Conservation (phyloP, 2,113 vertebrate genomes). For the Heterotis niloticus region DNA sequence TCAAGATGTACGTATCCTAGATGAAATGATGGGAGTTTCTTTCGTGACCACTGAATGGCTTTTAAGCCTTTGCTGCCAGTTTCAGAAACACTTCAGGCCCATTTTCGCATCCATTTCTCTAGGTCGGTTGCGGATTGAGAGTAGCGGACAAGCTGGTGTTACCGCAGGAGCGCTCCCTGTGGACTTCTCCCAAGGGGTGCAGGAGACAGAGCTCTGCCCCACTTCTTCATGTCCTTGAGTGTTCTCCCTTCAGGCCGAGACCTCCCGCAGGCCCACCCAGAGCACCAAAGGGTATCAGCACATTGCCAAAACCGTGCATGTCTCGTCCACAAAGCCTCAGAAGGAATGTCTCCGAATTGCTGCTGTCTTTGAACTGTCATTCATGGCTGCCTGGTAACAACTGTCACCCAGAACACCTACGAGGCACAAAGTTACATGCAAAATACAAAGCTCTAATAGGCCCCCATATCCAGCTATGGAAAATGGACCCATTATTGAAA, state of each 20-base stretch:
- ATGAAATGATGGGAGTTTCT: too few relatives aligned
- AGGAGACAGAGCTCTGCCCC: slow-evolving; percentile 59
- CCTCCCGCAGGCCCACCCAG: slow-evolving; percentile 30
- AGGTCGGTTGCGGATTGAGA: neutral
- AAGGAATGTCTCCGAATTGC: neutral
- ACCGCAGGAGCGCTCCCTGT: neutral
- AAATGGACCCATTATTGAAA: too few relatives aligned
- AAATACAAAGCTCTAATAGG: too few relatives aligned
- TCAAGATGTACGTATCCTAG: too few relatives aligned
- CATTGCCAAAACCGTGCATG: neutral
- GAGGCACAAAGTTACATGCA: too few relatives aligned
- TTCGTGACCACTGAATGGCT: too few relatives aligned
- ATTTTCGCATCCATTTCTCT: neutral
- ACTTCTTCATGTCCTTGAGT: slow-evolving; percentile 72
- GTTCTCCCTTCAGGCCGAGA: slow-evolving; percentile 65
- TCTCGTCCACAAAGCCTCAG: neutral
- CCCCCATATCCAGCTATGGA: too few relatives aligned
- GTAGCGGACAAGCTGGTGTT: neutral
- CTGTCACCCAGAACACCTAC: too few relatives aligned
- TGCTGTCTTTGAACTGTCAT: too few relatives aligned
- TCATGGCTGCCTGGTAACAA: too few relatives aligned
- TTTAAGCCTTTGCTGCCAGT: slow-evolving; percentile 2
- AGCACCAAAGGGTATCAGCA: slow-evolving; percentile 25
- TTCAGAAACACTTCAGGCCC: neutral
- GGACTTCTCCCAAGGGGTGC: slow-evolving; percentile 38